A percentile compares a stretch with the other conserved stretches of the same genome.
Conservation (phyloP, 2,888 invertebrate genomes). For the Macrophya annulata region DNA sequence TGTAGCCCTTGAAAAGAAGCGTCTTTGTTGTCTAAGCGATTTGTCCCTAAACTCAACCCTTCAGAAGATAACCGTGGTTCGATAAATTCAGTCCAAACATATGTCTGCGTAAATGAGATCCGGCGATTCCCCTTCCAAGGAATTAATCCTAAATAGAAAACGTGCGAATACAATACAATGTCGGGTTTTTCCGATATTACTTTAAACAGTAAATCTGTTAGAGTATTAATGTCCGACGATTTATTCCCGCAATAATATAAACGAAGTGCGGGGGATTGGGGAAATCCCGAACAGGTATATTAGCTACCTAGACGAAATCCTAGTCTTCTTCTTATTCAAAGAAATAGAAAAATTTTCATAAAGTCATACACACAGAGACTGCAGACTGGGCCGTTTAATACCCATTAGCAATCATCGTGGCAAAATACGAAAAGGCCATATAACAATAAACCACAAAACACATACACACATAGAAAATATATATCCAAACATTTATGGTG, state of each 20-base stretch:
- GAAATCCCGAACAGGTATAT: slow-evolving; percentile 17
- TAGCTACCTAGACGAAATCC: neutral
- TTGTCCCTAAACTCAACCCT: neutral
- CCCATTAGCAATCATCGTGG: slow-evolving; percentile 12
- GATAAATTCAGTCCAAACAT: neutral
- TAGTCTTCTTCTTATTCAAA: neutral
- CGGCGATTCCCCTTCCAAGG: too few species aligned
- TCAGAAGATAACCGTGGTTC: neutral
- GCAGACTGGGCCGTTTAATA: neutral
- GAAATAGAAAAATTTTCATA: neutral
- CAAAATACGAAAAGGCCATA: neutral
- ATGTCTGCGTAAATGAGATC: too few species aligned
- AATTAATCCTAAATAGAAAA: too few species aligned
- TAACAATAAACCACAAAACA: neutral
- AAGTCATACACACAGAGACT: neutral
- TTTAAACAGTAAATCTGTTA: neutral
- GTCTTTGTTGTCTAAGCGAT: neutral
- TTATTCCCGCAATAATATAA: neutral
- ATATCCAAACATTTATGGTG: neutral
- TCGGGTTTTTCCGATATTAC: neutral
- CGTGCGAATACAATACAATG: too few species aligned
- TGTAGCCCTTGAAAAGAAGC: neutral
- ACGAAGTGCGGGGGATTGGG: neutral
- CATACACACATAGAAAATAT: too few species aligned
- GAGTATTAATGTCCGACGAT: neutral